Conservation (phyloP, 2,888 invertebrate genomes). For the Sinodicranocentrus sp. region DNA sequence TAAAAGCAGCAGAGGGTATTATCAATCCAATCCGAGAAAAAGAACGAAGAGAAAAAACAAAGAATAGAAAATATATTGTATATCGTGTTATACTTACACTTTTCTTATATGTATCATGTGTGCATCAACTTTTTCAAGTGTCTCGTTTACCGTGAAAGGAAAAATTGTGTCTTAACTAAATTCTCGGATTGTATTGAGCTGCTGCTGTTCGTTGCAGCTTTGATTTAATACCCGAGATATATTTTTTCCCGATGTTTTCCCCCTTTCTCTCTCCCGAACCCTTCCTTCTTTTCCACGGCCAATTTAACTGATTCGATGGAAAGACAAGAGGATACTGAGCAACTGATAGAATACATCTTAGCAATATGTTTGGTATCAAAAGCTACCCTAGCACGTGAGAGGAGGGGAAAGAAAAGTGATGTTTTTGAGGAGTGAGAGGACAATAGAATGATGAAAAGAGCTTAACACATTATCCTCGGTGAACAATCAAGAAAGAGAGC, state of each 20-base stretch:
- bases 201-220: background rate
- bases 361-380: conserved; percentile 9
- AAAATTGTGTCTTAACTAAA: background rate
- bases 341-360: background rate
- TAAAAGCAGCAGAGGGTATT: no score
- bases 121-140: background rate
- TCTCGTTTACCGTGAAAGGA: background rate
- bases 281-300: background rate
- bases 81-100: no score
- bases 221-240: conserved; percentile 12
- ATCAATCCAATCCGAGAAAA: no score
- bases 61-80: no score
- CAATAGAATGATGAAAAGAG: background rate
- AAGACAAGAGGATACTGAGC: background rate
- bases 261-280: background rate
- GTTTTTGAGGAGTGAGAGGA: background rate
- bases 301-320: conserved; percentile 5
- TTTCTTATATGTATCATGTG: no score
- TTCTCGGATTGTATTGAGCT: background rate
- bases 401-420: background rate
- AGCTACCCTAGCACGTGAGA: background rate
- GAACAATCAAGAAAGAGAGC: background rate
- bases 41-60: no score
- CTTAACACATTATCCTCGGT: background rate
- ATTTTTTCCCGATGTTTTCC: background rate